Base-by-base conservation (phyloP, 2,888 invertebrate species). In the Bombyx huttoni region DNA sequence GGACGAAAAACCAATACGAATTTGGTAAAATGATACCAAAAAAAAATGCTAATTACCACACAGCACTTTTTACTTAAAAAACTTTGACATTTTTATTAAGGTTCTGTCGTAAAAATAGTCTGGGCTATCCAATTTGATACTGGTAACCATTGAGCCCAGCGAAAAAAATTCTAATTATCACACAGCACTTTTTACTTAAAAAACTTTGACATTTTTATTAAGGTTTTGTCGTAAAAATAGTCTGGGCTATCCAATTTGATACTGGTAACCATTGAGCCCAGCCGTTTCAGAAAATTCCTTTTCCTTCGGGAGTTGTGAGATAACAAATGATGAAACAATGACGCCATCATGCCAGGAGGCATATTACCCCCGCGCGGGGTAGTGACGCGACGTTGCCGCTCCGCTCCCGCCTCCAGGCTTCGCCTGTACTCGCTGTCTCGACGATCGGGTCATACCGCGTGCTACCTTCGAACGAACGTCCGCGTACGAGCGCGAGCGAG, bases 241-340 rank as follows among this genome's bases (percentile, higher is more conserved):
- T 12, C 8, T 40, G 3, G 40, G 40, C 8, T 40, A 8, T 40
- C 12, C 40, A 40, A 10, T 40, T 40, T 12, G 5, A 40, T 40
- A 40, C 40, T 40, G 40, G 40, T 40, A 40, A 40, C 8, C 24
- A 24, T 33, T 35, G 49, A 55, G 57, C 58, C 46, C 50, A 53
- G 54, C 60, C 61, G 58, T 60, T 64, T 53, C 14, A 50, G 50
- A 63, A 62, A 67, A 68, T 68, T 65, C 56, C 59, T 60, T 62
- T 69, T 68, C 70, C 72, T 67, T 61, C 62, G 67, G 70, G 72
- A 76, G 60, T 62, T 59, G 61, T 66, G 62, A 68, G 73, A 73
- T 78, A 78, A 73, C 68, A 73, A 74, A 78, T 77, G 75, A 77
- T 75, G 74, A 74, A 80, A 75, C 71, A 78, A 75, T 77, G 75